These are phyloP conservation scores for Taeniopygia guttata DNA, from an alignment of 2,797 vertebrate species.

Conservation along the genomic window DNA sequence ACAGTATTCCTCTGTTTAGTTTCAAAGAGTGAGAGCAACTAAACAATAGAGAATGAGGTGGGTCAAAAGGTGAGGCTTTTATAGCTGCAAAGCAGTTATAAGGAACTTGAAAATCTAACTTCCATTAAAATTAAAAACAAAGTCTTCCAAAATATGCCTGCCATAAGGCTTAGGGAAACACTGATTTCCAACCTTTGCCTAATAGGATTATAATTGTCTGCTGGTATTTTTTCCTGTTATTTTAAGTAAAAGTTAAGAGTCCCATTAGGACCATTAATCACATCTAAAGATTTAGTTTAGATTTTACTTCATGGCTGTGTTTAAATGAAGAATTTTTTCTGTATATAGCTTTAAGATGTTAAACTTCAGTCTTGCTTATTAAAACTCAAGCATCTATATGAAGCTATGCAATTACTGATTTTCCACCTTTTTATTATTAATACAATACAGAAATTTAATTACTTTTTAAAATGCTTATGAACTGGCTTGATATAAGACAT, in stretches of 20 bases:
- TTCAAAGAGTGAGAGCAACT: neutral
- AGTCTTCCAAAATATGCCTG: neutral
- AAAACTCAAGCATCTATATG: neutral
- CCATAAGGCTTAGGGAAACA: neutral
- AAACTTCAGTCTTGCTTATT: neutral
- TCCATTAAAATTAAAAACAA: neutral
- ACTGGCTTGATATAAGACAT: neutral
- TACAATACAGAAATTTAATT: neutral
- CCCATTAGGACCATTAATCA: neutral
- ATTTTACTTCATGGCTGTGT: neutral
- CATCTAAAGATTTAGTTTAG: neutral
- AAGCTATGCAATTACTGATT: neutral
- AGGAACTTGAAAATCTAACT: neutral
- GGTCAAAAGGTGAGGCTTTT: neutral
- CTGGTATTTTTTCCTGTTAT: neutral
- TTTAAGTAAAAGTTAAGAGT: neutral
- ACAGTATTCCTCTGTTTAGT: neutral
- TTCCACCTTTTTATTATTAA: neutral
- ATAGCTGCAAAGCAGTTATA: neutral
- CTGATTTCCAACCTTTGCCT: neutral
- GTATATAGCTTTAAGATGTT: neutral
- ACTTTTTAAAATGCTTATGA: neutral
- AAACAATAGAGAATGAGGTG: neutral
- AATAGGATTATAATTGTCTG: neutral
- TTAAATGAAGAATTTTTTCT: neutral